Percentiles rank a stretch among this genome's conserved stretches.
Conservation (phyloP, 2,888 invertebrate genomes). For the Amiota minor region DNA sequence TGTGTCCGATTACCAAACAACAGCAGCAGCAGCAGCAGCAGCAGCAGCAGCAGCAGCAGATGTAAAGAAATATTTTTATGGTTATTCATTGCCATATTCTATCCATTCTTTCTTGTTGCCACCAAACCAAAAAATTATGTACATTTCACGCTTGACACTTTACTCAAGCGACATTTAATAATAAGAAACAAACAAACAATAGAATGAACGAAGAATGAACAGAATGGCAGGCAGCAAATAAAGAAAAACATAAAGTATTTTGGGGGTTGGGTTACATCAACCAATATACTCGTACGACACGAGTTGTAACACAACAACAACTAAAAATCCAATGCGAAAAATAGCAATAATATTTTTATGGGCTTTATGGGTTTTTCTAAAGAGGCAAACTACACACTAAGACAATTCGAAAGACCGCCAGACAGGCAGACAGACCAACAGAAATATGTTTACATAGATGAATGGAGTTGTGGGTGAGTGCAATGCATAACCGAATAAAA, state of each 20-base stretch:
- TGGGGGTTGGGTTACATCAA: conserved; percentile 1
- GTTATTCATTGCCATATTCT: no score
- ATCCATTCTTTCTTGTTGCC: neutral
- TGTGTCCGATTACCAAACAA: conserved; percentile 59
- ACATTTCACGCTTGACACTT: conserved; percentile 66
- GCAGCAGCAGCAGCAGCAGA: neutral
- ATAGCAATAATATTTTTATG: conserved; percentile 66
- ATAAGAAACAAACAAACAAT: no score
- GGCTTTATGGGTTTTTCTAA: conserved; percentile 43
- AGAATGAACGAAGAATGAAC: no score
- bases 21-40: neutral
- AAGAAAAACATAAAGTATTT: neutral
- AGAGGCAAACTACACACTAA: conserved; percentile 28
- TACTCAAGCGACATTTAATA: conserved; percentile 45
- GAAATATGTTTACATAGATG: neutral
- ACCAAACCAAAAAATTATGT: conserved; percentile 54
- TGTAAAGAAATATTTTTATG: no score
- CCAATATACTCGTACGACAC: no score
- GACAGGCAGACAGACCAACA: neutral
- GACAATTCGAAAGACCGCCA: neutral
- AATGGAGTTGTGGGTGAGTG: no score
- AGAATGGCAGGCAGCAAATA: no score
- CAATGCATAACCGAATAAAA: neutral
- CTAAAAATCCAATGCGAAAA: conserved; percentile 62
- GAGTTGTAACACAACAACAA: neutral